A percentile compares a stretch with the other conserved stretches of the same genome.
Evolutionary conservation across 2,888 invertebrate species (phyloP).

Genomic region (Siphlonurus alternatus): DNA sequence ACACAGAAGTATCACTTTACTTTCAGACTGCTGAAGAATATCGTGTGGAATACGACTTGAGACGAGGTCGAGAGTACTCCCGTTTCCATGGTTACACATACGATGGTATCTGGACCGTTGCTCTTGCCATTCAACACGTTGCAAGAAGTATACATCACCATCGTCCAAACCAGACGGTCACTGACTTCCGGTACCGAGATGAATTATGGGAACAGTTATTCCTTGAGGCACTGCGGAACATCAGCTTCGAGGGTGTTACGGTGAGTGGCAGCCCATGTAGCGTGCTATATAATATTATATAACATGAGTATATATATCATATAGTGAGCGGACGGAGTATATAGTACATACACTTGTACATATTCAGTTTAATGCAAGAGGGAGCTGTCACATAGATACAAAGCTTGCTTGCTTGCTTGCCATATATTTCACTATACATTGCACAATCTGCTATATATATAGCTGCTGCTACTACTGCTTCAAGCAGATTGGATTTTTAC

Average conservation of each 20-base stretch:
- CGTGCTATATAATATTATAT: too few relatives aligned
- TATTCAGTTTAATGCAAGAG: too few relatives aligned
- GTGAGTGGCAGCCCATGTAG: constrained; percentile 24
- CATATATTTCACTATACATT: too few relatives aligned
- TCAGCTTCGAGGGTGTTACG: constrained; percentile 88
- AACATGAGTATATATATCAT: too few relatives aligned
- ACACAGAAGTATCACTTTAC: too few relatives aligned
- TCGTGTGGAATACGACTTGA: constrained; percentile 62
- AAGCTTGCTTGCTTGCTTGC: too few relatives aligned
- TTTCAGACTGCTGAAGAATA: constrained; percentile 80
- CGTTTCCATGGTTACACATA: constrained; percentile 96
- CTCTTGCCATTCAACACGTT: constrained; percentile 82
- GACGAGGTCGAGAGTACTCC: constrained; percentile 69
- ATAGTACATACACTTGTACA: too few relatives aligned
- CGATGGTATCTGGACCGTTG: constrained; percentile 97
- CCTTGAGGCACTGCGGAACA: constrained; percentile 73
- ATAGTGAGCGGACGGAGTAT: too few relatives aligned
- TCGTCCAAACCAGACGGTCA: constrained; percentile 58
- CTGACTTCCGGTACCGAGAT: constrained; percentile 71
- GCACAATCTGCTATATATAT: too few relatives aligned
- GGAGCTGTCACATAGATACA: too few relatives aligned
- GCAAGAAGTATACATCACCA: constrained; percentile 52
- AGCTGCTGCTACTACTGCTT: too few relatives aligned
- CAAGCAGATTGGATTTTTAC: too few relatives aligned
- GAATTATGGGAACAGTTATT: constrained; percentile 76